These are phyloP conservation scores for Micromys minutus DNA, from an alignment of 2,113 vertebrate genomes.

Conservation along the genomic window DNA sequence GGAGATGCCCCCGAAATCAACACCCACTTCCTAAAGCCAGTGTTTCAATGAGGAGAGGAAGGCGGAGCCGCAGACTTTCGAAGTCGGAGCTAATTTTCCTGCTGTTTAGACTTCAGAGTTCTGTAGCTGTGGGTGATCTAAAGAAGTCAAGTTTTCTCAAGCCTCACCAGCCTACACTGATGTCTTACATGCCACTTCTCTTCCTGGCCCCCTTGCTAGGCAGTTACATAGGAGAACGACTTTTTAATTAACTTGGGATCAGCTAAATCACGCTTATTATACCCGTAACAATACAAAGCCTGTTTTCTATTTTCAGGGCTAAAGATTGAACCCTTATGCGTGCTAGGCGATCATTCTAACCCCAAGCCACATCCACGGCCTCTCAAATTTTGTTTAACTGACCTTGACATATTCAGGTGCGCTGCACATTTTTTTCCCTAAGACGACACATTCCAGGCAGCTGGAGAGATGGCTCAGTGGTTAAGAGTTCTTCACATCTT, in stretches of 20 bases:
- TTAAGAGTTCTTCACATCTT: neutral
- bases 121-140: neutral
- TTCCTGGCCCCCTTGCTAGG: neutral
- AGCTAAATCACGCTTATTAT: neutral
- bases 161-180: neutral
- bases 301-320: neutral
- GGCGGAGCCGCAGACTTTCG: neutral
- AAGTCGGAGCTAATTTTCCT: neutral
- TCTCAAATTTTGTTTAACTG: neutral
- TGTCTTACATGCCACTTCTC: neutral
- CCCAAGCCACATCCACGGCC: neutral
- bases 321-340: neutral
- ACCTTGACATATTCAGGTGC: neutral
- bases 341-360: neutral
- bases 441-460: neutral
- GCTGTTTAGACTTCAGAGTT: neutral
- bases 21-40: neutral
- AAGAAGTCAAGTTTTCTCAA: neutral
- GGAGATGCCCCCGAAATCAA: neutral
- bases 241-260: slow-evolving; percentile 31
- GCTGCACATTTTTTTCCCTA: neutral
- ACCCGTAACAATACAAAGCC: neutral
- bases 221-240: neutral
- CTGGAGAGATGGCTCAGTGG: neutral
- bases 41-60: neutral